A percentile compares a stretch with the other conserved stretches of the same genome.
Conservation (phyloP, 1,140 invertebrate species). For the Zaprionus gabonicus region DNA sequence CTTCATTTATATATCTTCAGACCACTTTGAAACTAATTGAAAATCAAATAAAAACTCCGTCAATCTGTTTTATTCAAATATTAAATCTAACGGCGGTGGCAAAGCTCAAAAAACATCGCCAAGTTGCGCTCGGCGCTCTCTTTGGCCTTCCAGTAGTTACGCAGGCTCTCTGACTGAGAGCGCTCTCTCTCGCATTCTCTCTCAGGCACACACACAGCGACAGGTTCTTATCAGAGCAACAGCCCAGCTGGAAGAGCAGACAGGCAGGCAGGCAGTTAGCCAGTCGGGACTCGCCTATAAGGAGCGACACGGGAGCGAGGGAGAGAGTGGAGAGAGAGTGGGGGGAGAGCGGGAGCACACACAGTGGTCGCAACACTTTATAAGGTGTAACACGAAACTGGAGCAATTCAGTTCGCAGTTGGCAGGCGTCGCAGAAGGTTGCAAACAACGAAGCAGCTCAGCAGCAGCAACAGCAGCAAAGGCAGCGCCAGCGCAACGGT, state of each 20-base stretch:
- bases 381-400: conserved; percentile 79
- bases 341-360: conserved; percentile 14
- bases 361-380: conserved; percentile 46
- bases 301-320: conserved; percentile 47
- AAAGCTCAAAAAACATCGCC: conserved; percentile 42
- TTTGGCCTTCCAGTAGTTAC: conserved; percentile 35
- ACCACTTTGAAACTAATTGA: background rate
- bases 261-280: conserved; percentile 15
- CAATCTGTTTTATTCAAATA: conserved; percentile 37
- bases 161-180: conserved; percentile 10
- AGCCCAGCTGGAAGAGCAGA: conserved; percentile 65
- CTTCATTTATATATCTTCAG: background rate
- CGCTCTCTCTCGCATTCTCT: conserved; percentile 13
- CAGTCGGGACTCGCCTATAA: conserved; percentile 62
- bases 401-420: conserved; percentile 81
- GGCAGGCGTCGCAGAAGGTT: conserved; percentile 76
- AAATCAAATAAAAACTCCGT: background rate
- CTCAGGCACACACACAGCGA: conserved; percentile 37
- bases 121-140: background rate
- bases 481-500: conserved; percentile 15
- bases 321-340: background rate
- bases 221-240: conserved; percentile 70
- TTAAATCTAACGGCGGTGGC: conserved; percentile 34
- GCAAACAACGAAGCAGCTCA: conserved; percentile 41
- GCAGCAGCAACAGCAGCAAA: conserved; percentile 25